phyloP scores from a whole-genome alignment of 2,113 vertebrate genomes.

The Vidua chalybeata region DNA sequence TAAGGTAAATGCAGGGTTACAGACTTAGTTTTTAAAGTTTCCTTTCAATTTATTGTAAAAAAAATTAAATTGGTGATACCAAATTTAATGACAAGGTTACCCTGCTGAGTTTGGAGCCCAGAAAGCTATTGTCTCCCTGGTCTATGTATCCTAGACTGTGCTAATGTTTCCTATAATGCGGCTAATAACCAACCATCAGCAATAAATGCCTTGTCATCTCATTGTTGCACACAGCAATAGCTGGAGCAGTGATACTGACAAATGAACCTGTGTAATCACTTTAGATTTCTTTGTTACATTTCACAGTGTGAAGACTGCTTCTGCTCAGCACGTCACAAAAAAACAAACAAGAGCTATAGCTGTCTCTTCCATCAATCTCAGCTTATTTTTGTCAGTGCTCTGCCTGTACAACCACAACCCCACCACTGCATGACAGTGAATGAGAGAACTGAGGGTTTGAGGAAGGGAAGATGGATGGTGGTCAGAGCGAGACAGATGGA shows the following conservation, averaged over 20 bases:
- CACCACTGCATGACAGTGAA: not conserved
- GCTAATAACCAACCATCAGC: slow-evolving; percentile 83
- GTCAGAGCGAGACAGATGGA: not conserved
- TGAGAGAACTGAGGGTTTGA: not conserved
- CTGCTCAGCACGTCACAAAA: slow-evolving; percentile 77
- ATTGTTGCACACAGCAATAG: slow-evolving; percentile 74
- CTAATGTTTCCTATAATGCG: slow-evolving; percentile 80
- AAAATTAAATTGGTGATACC: slow-evolving; percentile 71
- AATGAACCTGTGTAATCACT: slow-evolving; percentile 80
- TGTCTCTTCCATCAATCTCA: slow-evolving; percentile 74
- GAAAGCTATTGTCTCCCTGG: slow-evolving; percentile 80
- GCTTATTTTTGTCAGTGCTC: slow-evolving; percentile 74
- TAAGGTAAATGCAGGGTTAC: slow-evolving; percentile 72
- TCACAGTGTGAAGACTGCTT: slow-evolving; percentile 83
- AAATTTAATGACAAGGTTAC: slow-evolving; percentile 79
- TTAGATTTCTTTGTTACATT: slow-evolving; percentile 82
- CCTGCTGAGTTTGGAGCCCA: slow-evolving; percentile 78
- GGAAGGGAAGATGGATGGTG: slow-evolving; percentile 4
- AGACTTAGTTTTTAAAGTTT: slow-evolving; percentile 74
- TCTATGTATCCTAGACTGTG: slow-evolving; percentile 72
- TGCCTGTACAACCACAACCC: not conserved
- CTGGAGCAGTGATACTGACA: slow-evolving; percentile 77
- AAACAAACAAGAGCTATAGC: slow-evolving; percentile 77
- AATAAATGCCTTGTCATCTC: slow-evolving; percentile 81
- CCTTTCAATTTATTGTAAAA: slow-evolving; percentile 60